Base-by-base conservation (phyloP, 64 coral and sea anemone genomes). In the Porites australiensis region DNA sequence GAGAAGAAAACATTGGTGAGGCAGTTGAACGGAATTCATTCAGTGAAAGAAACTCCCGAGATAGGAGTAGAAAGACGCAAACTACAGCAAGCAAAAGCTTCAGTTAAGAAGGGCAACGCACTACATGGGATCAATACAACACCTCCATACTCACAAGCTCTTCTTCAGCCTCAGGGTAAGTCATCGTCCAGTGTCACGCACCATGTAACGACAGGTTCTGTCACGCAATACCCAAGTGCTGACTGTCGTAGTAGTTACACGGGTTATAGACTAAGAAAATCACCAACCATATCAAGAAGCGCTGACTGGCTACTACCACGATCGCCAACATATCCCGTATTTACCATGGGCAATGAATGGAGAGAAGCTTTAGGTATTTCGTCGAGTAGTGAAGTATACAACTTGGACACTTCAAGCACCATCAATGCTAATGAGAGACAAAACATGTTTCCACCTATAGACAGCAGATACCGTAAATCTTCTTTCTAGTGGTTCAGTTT, bases 41-140 rank as follows among this genome's bases (percentile, higher is more conserved):
- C 22, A 57, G 64, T 79, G 16, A 50, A 65, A 12, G 83, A 93
- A 68, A 76, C 88, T 9, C 54, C 51, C 2, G 57, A 61, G 19
- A 50, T 93, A 50, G 91, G 91, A 50, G 54, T 86, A 44, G 50
- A 92, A 52, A 83, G 90, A 54, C 67, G 90, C 12, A 92, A 75
- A 10, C 63, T 53, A 6, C 81, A 66, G 19, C 81, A 84, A 65
- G 63, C 63, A 8, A 67, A 67, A 68, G 19, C 81, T 13, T 49
- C 51, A 20, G 46, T 68, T 10, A 66, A 68, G 44, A n/a, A 16
- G 0, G 63, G 62, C 6, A 47, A 20, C 81, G 44, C 16, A 46
- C 0, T 13, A 68, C 55, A 81, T 61, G 43, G 12, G 2, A 14
- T 62, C 22, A 54, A 61, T 15, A 44, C 6, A 61, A 44, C 12